Evolutionary conservation across 2,113 vertebrate genomes (phyloP).

Genomic region (Lampris megalopsis): DNA sequence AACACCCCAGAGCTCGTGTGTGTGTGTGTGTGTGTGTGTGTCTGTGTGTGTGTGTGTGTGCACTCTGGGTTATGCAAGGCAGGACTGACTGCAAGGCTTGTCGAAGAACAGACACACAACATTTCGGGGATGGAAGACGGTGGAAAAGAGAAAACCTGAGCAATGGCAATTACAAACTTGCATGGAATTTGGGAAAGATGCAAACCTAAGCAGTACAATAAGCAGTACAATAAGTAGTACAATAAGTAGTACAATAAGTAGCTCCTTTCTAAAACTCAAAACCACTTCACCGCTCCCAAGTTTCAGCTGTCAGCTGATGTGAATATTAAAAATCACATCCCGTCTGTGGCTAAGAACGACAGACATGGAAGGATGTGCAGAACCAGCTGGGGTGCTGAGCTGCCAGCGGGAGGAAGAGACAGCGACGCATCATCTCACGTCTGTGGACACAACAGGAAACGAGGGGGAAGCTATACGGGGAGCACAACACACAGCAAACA

Average conservation of each 20-base stretch:
- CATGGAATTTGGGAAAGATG: not conserved
- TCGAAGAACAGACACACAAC: constrained; percentile 19
- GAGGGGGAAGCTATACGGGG: not conserved
- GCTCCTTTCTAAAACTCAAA: not conserved
- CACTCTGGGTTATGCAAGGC: constrained; percentile 9
- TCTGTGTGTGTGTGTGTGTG: constrained; percentile 18
- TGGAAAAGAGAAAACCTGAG: constrained; percentile 19
- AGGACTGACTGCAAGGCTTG: constrained; percentile 39
- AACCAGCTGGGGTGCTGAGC: constrained; percentile 23
- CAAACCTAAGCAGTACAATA: too few relatives aligned
- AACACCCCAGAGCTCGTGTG: constrained; percentile 5
- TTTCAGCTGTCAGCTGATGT: not conserved
- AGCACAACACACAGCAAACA: constrained; percentile 15
- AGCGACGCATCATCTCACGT: constrained; percentile 21
- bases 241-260: not conserved
- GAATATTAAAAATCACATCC: not conserved
- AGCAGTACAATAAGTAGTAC: too few relatives aligned
- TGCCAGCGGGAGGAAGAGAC: constrained; percentile 5
- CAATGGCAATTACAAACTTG: constrained; percentile 12
- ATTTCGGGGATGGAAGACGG: constrained; percentile 19
- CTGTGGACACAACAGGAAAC: constrained; percentile 32
- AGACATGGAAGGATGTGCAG: not conserved
- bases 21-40: not conserved
- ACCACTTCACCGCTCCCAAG: not conserved
- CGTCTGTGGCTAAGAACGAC: not conserved